Conservation (phyloP, 2,113 vertebrate genomes). For the Suricata suricatta region DNA sequence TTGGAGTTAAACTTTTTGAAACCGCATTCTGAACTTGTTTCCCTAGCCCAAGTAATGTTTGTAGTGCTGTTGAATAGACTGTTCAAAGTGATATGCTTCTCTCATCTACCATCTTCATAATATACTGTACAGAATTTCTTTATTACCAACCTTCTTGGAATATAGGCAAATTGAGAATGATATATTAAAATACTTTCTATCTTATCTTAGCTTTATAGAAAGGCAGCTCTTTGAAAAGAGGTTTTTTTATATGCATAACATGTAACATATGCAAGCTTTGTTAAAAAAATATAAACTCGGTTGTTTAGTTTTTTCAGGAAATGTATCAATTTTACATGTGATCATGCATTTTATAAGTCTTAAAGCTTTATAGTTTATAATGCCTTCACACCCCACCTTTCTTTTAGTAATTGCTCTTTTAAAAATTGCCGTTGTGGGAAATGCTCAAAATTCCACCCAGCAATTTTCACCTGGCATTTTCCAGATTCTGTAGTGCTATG, state of each 20-base stretch:
- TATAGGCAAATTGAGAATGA: not conserved
- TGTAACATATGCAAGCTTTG: not conserved
- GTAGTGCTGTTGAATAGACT: not conserved
- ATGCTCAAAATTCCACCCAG: not conserved
- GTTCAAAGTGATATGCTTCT: not conserved
- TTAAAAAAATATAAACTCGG: conserved; percentile 17
- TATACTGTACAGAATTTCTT: not conserved
- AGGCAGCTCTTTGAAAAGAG: not conserved
- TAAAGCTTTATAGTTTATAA: not conserved
- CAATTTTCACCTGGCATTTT: conserved; percentile 31
- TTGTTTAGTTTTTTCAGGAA: not conserved
- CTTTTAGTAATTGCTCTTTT: conserved; percentile 11
- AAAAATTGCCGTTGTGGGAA: not conserved
- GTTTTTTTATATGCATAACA: not conserved
- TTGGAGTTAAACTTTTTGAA: conserved; percentile 21
- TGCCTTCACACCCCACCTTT: not conserved
- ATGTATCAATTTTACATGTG: not conserved
- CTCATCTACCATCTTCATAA: not conserved
- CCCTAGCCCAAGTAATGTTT: not conserved
- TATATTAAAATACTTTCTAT: not conserved
- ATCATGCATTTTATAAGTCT: conserved; percentile 17
- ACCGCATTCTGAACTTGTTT: conserved; percentile 16
- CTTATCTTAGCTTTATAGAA: conserved; percentile 29
- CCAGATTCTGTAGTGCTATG: not conserved
- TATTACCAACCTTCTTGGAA: not conserved